Conservation (phyloP, 1,140 invertebrate genomes). For the Atopsyche davidsoni region DNA sequence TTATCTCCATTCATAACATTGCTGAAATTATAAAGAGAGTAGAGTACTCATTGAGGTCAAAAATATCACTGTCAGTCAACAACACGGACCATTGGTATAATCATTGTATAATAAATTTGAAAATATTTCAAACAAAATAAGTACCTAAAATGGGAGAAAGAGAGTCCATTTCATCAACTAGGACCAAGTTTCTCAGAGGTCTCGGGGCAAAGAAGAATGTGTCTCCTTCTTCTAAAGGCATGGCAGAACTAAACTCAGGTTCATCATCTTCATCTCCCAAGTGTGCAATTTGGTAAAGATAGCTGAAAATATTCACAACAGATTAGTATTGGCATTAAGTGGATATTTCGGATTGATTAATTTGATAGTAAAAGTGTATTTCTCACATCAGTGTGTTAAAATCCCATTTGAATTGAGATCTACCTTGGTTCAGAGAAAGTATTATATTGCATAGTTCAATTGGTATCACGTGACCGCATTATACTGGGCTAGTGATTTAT, state of each 20-base stretch:
- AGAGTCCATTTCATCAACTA: constrained; percentile 98
- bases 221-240: constrained; percentile 97
- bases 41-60: constrained; percentile 20
- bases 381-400: constrained; percentile 48
- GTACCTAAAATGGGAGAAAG: constrained; percentile 92
- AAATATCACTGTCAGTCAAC: constrained; percentile 27
- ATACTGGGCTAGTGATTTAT: constrained; percentile 2
- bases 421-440: constrained; percentile 50
- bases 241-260: constrained; percentile 96
- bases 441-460: constrained; percentile 37
- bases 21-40: no score
- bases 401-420: constrained; percentile 39
- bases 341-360: no score
- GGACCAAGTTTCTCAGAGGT: constrained; percentile 88
- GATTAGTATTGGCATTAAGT: constrained; percentile 24
- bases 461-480: neutral
- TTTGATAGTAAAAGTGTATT: constrained; percentile 35
- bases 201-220: constrained; percentile 98
- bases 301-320: constrained; percentile 69
- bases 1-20: neutral
- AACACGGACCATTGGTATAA: constrained; percentile 29
- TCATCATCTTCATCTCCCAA: constrained; percentile 99
- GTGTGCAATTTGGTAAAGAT: constrained; percentile 97
- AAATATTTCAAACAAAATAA: constrained; percentile 9
- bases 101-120: constrained; percentile 13